phyloP scores from a whole-genome alignment of 1,140 invertebrate genomes.

The Drosophila orosa region DNA sequence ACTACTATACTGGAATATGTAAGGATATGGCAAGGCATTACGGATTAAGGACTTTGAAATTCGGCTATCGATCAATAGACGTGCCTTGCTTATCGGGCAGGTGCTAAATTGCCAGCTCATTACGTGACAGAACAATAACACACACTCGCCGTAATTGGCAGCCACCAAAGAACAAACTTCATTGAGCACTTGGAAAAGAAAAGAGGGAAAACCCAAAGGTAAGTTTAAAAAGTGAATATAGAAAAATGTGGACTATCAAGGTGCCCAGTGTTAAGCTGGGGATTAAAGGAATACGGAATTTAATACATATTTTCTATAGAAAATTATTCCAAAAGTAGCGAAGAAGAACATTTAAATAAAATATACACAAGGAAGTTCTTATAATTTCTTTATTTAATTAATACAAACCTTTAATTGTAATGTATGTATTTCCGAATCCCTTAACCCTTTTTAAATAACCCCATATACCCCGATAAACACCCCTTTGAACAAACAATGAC shows the following conservation, averaged over 20 bases:
- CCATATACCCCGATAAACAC: slow-evolving; percentile 14
- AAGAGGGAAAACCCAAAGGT: slow-evolving; percentile 12
- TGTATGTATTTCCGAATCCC: too few species aligned
- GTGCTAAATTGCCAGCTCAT: slow-evolving; percentile 77
- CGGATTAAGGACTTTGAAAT: neutral
- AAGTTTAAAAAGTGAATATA: neutral
- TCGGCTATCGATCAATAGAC: slow-evolving; percentile 55
- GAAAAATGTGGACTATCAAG: slow-evolving; percentile 12
- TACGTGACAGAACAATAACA: slow-evolving; percentile 73
- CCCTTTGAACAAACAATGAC: slow-evolving; percentile 1
- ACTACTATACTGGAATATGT: neutral
- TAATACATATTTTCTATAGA: neutral
- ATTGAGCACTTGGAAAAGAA: slow-evolving; percentile 13
- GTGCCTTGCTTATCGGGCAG: slow-evolving; percentile 55
- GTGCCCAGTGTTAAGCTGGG: slow-evolving; percentile 17
- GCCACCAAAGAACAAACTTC: slow-evolving; percentile 43
- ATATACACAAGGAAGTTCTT: neutral
- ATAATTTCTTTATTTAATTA: too few species aligned
- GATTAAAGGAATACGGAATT: neutral
- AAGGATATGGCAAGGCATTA: neutral
- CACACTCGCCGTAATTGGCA: slow-evolving; percentile 48
- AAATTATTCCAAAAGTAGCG: neutral
- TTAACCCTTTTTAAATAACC: neutral
- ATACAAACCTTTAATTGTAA: too few species aligned
- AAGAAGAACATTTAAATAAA: neutral